Evolutionary conservation across 2,888 invertebrate species (phyloP), one percentile per base, ranked within the genome.

Genomic region (Eupithecia exiguata): DNA sequence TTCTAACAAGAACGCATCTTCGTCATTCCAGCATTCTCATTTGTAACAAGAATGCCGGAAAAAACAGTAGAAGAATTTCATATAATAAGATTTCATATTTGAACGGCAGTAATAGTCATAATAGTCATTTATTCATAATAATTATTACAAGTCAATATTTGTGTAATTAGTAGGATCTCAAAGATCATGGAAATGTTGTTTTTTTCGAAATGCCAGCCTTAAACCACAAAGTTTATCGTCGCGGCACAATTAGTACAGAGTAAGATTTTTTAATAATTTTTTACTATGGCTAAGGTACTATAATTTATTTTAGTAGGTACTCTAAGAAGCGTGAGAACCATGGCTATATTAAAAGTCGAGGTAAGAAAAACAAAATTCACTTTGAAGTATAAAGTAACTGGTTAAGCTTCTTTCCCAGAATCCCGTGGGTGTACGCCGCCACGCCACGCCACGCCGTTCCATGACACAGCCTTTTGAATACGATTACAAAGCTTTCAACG

Each of bases 401-500:
- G 43, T 43, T 16, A 6, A 5, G 43, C 6, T 49, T 49, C n/a
- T n/a, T 49, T 21, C 21, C 53, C 53, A 21, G 53, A 53, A 21
- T 53, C 12, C 12, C n/a, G n/a, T n/a, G 49, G 1, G 3, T 10
- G 21, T 10, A 53, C 21, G 53, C n/a, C n/a, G n/a, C n/a, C n/a
- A n/a, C n/a, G n/a, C n/a, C n/a, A n/a, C n/a, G n/a, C n/a, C n/a
- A n/a, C n/a, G n/a, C 21, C 6, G 10, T 21, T 10, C 49, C 5
- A 46, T 46, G 43, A 46, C 7, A 46, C 16, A 53, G 5, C 6
- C 38, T 61, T 18, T 61, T 53, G 46, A 69, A 67, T 69, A 69
- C 69, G 30, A 68, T 75, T 63, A 62, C 68, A 58, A 69, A 68
- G 72, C 72, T 75, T 72, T 75, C 68, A 70, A 72, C 63, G 70